These are phyloP conservation scores for Thunnus albacares DNA, from an alignment of 2,797 vertebrate genomes.

Conservation along the genomic window DNA sequence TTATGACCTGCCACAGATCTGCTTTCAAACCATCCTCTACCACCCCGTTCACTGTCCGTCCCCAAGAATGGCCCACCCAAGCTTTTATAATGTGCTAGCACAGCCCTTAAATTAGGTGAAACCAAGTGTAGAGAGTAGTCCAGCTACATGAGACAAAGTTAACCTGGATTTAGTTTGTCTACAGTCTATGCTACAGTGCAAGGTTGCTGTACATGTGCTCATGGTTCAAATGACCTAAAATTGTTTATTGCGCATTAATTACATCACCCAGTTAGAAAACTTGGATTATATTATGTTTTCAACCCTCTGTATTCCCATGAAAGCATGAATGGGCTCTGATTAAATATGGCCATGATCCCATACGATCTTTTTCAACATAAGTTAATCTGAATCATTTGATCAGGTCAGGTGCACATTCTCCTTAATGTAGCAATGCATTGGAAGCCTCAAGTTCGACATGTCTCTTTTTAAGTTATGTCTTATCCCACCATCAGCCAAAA, in stretches of 20 bases:
- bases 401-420: not conserved
- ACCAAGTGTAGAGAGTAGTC: conserved; percentile 28
- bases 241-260: conserved; percentile 29
- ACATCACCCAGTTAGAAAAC: conserved; percentile 23
- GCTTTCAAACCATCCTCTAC: conserved; percentile 1
- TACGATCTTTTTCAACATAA: not conserved
- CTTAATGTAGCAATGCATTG: not conserved
- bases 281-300: not conserved
- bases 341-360: not conserved
- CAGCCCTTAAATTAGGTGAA: conserved; percentile 44
- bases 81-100: conserved; percentile 39
- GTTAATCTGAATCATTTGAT: not conserved
- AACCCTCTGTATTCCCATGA: not conserved
- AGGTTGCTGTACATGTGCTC: conserved; percentile 10
- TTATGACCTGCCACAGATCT: conserved; percentile 1
- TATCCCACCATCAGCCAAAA: not conserved
- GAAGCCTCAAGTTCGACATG: not conserved
- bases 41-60: not conserved
- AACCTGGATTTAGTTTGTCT: conserved; percentile 29
- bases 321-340: not conserved
- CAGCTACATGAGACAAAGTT: conserved; percentile 37
- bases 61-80: conserved; percentile 22
- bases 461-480: not conserved
- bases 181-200: not conserved
- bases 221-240: conserved; percentile 12